Conservation (phyloP, 2,113 vertebrate species). For the Sakesphorus luctuosus region DNA sequence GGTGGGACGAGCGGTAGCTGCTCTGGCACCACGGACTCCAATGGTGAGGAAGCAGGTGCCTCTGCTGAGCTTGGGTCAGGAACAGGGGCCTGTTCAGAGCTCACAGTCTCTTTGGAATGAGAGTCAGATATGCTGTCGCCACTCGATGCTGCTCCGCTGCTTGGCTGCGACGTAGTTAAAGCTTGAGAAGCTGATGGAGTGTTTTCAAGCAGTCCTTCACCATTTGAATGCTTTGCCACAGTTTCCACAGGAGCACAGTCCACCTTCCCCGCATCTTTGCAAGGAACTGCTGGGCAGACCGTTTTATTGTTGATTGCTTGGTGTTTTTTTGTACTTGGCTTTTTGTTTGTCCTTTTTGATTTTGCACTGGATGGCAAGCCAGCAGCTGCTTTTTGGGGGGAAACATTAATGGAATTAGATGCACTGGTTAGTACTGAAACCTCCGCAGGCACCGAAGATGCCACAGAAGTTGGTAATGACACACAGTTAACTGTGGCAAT, state of each 20-base stretch:
- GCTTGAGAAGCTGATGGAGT: neutral
- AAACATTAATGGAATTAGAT: conserved; percentile 43
- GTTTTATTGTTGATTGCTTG: conserved; percentile 61
- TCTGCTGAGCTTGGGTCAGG: neutral
- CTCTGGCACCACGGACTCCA: conserved; percentile 26
- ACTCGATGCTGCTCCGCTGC: neutral
- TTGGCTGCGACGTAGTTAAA: neutral
- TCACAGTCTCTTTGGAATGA: conserved; percentile 26
- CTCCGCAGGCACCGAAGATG: conserved; percentile 53
- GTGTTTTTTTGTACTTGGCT: conserved; percentile 77
- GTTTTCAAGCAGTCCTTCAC: neutral
- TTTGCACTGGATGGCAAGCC: conserved; percentile 57
- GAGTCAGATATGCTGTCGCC: neutral
- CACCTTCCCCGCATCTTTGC: conserved; percentile 65
- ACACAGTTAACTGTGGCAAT: conserved; percentile 61
- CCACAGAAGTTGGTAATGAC: conserved; percentile 57
- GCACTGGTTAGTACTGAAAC: conserved; percentile 44
- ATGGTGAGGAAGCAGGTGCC: neutral
- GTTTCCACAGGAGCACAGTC: conserved; percentile 23
- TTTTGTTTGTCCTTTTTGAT: conserved; percentile 84
- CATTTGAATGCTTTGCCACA: neutral
- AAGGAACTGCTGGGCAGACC: conserved; percentile 42
- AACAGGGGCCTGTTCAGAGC: conserved; percentile 12
- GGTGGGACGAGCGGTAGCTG: conserved; percentile 11
- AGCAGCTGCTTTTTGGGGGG: conserved; percentile 33